Conservation (phyloP, 1,140 invertebrate species). For the Venustaconcha ellipsiformis region DNA sequence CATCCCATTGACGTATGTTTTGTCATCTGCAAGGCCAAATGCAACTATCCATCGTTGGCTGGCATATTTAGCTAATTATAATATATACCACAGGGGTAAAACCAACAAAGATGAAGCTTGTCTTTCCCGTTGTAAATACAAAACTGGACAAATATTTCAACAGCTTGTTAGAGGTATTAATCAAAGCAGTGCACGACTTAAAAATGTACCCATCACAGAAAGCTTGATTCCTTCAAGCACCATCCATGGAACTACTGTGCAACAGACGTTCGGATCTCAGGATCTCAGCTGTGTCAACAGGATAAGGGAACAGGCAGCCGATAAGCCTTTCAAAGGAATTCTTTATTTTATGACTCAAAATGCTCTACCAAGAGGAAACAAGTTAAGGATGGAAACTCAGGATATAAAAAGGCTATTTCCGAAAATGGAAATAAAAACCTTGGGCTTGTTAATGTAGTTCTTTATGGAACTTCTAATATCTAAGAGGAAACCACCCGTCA, state of each 20-base stretch:
- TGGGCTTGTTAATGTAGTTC: background rate
- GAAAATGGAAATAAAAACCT: background rate
- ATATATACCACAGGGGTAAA: conserved; percentile 4
- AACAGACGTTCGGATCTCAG: background rate
- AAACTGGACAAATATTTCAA: background rate
- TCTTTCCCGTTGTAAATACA: background rate
- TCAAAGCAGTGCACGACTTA: background rate
- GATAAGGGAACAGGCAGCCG: background rate
- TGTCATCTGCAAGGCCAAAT: conserved; percentile 7
- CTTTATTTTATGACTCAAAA: background rate
- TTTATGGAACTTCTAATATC: background rate
- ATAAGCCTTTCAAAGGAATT: background rate
- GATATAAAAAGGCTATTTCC: background rate
- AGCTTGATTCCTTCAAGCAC: too few relatives aligned
- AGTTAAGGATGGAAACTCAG: background rate
- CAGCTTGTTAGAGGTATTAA: background rate
- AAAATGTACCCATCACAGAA: background rate
- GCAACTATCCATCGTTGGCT: conserved; percentile 4
- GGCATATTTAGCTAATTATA: background rate
- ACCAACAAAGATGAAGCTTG: conserved; percentile 19
- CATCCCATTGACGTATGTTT: conserved; percentile 18
- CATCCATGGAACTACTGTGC: background rate
- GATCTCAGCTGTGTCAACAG: background rate
- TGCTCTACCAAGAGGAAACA: background rate
- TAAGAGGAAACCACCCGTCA: background rate